Evolutionary conservation across 2,797 vertebrate species (phyloP).

Genomic region (Danio albolineatus): DNA sequence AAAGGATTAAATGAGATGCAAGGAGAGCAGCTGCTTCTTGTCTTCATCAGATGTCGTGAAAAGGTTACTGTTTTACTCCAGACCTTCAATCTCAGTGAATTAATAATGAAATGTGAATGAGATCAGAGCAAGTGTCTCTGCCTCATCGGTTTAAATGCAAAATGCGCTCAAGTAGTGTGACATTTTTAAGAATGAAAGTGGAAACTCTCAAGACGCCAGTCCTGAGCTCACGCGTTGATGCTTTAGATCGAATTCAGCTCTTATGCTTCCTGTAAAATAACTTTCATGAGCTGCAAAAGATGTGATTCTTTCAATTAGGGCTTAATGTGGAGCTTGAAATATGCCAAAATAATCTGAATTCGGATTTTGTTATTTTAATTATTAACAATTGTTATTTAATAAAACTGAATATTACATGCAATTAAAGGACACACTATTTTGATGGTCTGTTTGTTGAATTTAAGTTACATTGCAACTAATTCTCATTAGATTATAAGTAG

Average conservation of each 20-base stretch:
- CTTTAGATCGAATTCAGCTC: not conserved
- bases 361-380: too few relatives aligned
- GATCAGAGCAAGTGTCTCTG: not conserved
- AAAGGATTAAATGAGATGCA: not conserved
- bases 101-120: not conserved
- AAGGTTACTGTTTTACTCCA: not conserved
- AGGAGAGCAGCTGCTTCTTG: not conserved
- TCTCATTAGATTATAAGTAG: too few relatives aligned
- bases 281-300: not conserved
- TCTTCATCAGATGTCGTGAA: not conserved
- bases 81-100: not conserved
- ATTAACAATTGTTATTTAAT: too few relatives aligned
- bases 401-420: too few relatives aligned
- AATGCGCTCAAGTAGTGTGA: not conserved
- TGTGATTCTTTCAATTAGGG: conserved; percentile 8
- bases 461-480: too few relatives aligned
- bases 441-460: too few relatives aligned
- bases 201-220: not conserved
- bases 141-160: conserved; percentile 5
- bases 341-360: too few relatives aligned
- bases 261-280: not conserved
- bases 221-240: not conserved
- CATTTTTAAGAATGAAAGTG: not conserved
- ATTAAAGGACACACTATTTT: too few relatives aligned
- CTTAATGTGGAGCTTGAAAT: not conserved